These are phyloP conservation scores for Cybosia mesomella DNA, from an alignment of 2,888 invertebrate species.

Conservation along the genomic window DNA sequence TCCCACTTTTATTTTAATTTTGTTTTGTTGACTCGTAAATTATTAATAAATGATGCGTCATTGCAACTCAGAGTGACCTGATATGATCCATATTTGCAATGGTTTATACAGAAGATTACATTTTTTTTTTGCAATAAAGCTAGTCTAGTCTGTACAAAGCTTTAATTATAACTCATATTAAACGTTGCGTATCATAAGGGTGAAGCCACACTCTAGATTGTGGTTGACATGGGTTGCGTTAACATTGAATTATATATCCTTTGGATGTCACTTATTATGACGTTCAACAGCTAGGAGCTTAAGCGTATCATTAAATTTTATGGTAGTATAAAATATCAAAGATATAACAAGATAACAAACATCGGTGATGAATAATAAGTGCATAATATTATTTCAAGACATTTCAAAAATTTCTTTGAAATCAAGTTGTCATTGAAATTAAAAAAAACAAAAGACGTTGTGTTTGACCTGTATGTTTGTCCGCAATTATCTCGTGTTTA, in stretches of 20 bases:
- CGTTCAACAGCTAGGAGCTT: conserved; percentile 19
- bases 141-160: neutral
- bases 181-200: conserved; percentile 20
- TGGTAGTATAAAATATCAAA: conserved; percentile 14
- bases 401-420: neutral
- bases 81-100: neutral
- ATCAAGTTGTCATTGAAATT: no score
- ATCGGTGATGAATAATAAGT: neutral
- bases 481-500: no score
- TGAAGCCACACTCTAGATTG: conserved; percentile 21
- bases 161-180: conserved; percentile 21
- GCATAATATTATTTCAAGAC: neutral
- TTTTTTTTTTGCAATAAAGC: neutral
- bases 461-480: no score
- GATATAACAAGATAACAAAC: no score
- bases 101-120: neutral
- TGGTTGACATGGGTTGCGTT: conserved; percentile 29
- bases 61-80: neutral
- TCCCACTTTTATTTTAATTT: neutral
- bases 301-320: conserved; percentile 26
- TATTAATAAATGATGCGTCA: neutral
- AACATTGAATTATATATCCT: conserved; percentile 48
- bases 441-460: no score
- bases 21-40: neutral
- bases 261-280: conserved; percentile 36